Evolutionary conservation across 2,888 invertebrate species (phyloP).

Genomic region (Hipparchia semele): DNA sequence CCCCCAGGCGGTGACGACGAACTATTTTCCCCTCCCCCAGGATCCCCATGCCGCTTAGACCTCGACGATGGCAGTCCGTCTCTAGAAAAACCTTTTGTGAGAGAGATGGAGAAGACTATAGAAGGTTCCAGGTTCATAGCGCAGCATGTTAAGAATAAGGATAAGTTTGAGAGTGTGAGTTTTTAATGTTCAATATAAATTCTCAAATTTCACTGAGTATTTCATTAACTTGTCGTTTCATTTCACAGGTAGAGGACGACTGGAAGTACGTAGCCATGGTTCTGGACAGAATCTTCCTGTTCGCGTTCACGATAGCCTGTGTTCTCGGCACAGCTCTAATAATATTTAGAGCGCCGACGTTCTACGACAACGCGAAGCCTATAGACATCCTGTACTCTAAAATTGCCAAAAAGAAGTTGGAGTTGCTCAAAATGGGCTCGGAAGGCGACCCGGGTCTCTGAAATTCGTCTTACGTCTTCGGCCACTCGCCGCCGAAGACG

Average conservation of each 20-base stretch:
- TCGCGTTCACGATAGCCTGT: conserved; percentile 97
- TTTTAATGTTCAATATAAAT: conserved; percentile 8
- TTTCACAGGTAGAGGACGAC: conserved; percentile 94
- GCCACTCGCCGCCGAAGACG: conserved; percentile 87
- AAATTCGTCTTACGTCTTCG: conserved; percentile 87
- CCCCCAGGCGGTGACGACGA: conserved; percentile 92
- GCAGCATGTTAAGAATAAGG: conserved; percentile 97
- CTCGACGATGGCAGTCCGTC: conserved; percentile 88
- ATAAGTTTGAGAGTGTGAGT: conserved; percentile 97
- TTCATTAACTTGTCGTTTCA: neutral
- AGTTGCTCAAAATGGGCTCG: conserved; percentile 93
- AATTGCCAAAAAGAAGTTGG: conserved; percentile 95
- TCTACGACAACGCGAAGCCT: conserved; percentile 95
- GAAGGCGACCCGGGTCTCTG: conserved; percentile 87
- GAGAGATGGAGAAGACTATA: conserved; percentile 95
- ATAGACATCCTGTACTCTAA: conserved; percentile 96
- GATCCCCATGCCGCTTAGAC: conserved; percentile 83
- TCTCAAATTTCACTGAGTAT: neutral
- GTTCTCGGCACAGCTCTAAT: conserved; percentile 94
- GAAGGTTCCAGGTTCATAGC: conserved; percentile 97
- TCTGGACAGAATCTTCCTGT: conserved; percentile 96
- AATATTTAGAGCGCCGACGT: conserved; percentile 94
- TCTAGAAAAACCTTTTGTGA: conserved; percentile 90
- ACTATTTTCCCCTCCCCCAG: conserved; percentile 90
- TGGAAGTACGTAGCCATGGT: conserved; percentile 99